These are phyloP conservation scores for Sibirionetta formosa DNA, from an alignment of 2,797 vertebrate genomes.

Conservation along the genomic window DNA sequence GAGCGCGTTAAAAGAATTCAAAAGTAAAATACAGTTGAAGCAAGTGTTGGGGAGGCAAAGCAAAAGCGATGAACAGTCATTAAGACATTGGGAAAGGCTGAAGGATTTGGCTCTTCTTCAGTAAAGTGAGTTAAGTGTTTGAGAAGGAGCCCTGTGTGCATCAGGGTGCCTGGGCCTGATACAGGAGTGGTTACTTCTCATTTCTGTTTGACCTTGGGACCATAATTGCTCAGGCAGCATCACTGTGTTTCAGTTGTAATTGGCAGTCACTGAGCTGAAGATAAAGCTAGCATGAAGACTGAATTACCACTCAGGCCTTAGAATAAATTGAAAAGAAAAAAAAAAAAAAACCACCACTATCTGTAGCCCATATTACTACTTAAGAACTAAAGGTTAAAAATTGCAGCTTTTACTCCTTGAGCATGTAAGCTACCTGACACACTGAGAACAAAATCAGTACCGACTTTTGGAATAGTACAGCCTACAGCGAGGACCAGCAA, in stretches of 20 bases:
- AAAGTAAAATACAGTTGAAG: neutral
- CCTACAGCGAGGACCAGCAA: neutral
- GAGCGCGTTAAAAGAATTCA: neutral
- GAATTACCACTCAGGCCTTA: constrained; percentile 1
- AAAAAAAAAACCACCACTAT: neutral
- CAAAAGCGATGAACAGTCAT: accelerated
- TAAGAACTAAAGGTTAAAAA: constrained; percentile 22
- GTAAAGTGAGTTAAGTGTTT: neutral
- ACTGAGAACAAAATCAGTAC: neutral
- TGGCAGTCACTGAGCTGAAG: neutral
- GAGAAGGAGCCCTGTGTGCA: neutral
- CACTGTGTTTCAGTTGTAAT: neutral
- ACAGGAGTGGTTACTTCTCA: neutral
- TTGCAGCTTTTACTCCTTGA: neutral
- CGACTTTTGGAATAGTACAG: neutral
- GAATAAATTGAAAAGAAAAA: constrained; percentile 13
- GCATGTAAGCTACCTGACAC: neutral
- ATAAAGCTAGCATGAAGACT: constrained; percentile 33
- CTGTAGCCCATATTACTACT: neutral
- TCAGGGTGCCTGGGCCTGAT: neutral
- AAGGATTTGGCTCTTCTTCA: neutral
- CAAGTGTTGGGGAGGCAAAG: neutral
- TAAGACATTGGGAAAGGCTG: neutral
- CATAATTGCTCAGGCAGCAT: neutral
- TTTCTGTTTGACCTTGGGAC: constrained; percentile 6